A percentile compares a stretch with the other conserved stretches of the same genome.
phyloP scores from a whole-genome alignment of 2,113 vertebrate genomes.

The Sylvietta virens region DNA sequence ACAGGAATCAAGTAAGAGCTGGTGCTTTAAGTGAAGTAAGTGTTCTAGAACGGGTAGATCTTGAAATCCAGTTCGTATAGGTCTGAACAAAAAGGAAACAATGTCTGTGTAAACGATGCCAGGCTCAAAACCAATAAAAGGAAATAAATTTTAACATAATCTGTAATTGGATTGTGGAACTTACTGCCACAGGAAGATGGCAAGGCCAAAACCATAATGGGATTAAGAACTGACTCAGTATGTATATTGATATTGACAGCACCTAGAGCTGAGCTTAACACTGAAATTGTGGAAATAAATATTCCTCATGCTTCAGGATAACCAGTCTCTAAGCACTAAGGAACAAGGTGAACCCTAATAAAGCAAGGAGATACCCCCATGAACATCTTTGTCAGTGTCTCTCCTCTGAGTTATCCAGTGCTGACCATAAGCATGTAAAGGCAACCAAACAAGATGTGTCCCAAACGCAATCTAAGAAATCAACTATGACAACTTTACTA shows the following conservation, averaged over 20 bases:
- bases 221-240: constrained; percentile 26
- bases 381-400: background rate
- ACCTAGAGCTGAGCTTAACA: background rate
- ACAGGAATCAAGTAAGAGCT: background rate
- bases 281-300: background rate
- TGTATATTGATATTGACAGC: background rate
- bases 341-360: background rate
- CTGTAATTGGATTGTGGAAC: constrained; percentile 1
- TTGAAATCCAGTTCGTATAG: background rate
- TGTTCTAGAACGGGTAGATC: background rate
- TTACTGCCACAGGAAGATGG: background rate
- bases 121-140: constrained; percentile 1
- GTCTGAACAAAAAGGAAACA: background rate
- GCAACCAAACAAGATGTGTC: background rate
- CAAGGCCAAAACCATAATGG: constrained; percentile 24
- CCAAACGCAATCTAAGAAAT: background rate
- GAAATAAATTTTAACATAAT: constrained; percentile 19
- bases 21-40: background rate
- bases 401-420: rapidly evolving
- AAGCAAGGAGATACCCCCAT: background rate
- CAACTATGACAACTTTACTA: background rate
- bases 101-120: background rate
- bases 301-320: background rate
- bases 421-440: background rate
- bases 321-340: background rate